Conservation (phyloP, 2,113 vertebrate species). For the Colaptes auratus region DNA sequence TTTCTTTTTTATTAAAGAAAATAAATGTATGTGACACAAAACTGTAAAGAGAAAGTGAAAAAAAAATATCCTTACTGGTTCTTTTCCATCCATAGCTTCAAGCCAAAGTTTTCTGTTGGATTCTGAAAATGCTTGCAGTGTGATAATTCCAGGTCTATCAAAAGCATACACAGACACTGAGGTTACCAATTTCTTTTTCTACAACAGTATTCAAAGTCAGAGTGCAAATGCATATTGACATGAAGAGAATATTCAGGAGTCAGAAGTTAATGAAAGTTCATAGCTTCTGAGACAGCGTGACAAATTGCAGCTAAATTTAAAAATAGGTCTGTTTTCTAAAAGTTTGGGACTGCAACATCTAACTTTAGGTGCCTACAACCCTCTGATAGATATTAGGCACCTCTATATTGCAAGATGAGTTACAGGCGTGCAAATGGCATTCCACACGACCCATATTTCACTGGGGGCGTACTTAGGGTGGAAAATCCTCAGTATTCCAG, state of each 20-base stretch:
- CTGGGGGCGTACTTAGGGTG: neutral
- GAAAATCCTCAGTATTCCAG: neutral
- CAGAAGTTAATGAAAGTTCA: neutral
- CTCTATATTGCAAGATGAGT: neutral
- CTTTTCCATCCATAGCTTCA: constrained; percentile 98
- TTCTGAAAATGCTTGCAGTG: constrained; percentile 94
- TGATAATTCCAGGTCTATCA: constrained; percentile 91
- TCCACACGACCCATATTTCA: neutral
- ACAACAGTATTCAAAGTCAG: neutral
- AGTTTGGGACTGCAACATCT: neutral
- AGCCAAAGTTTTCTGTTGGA: constrained; percentile 95
- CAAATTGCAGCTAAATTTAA: neutral
- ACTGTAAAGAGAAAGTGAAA: neutral
- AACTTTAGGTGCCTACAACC: neutral
- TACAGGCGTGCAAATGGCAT: neutral
- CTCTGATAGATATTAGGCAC: neutral
- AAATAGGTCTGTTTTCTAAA: neutral
- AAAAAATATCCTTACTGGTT: constrained; percentile 84
- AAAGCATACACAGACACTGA: constrained; percentile 21
- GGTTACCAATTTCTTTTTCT: neutral
- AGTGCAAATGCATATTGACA: neutral
- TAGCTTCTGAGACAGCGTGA: neutral
- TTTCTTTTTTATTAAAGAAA: no score
- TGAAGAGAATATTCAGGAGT: neutral
- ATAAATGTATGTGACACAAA: neutral